phyloP scores from a whole-genome alignment of 2,888 invertebrate genomes.

The Drepana falcataria region DNA sequence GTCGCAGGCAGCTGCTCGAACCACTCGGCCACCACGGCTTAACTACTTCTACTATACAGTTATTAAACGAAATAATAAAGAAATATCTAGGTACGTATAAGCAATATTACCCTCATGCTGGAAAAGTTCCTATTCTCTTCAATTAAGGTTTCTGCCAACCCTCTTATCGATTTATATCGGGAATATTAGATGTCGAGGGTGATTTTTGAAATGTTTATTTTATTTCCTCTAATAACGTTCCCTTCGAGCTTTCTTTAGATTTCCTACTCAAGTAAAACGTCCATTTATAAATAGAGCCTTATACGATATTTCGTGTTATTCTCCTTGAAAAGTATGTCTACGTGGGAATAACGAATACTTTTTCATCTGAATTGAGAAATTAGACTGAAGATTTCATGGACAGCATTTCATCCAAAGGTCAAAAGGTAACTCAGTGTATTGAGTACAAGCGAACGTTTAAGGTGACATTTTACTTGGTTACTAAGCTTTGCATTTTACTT shows the following conservation, averaged over 20 bases:
- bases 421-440: constrained; percentile 27
- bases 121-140: background rate
- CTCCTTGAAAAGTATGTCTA: background rate
- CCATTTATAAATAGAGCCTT: constrained; percentile 1
- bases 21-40: too few species aligned
- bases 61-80: too few species aligned
- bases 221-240: background rate
- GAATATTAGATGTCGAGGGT: constrained; percentile 2
- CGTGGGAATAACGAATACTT: constrained; percentile 31
- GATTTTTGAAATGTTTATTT: constrained; percentile 3
- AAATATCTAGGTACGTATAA: too few species aligned
- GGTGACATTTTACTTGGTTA: too few species aligned
- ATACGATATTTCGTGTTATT: background rate
- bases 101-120: background rate
- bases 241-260: background rate
- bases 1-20: too few species aligned
- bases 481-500: too few species aligned
- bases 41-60: too few species aligned
- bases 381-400: constrained; percentile 26
- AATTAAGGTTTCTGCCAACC: background rate
- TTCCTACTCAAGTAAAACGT: background rate
- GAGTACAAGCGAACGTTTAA: too few species aligned
- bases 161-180: constrained; percentile 2
- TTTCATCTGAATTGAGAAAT: constrained; percentile 23
- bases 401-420: constrained; percentile 22